Evolutionary conservation across 2,797 vertebrate species (phyloP), one percentile per base, ranked within the genome.

Genomic region (Harpagifer antarcticus): DNA sequence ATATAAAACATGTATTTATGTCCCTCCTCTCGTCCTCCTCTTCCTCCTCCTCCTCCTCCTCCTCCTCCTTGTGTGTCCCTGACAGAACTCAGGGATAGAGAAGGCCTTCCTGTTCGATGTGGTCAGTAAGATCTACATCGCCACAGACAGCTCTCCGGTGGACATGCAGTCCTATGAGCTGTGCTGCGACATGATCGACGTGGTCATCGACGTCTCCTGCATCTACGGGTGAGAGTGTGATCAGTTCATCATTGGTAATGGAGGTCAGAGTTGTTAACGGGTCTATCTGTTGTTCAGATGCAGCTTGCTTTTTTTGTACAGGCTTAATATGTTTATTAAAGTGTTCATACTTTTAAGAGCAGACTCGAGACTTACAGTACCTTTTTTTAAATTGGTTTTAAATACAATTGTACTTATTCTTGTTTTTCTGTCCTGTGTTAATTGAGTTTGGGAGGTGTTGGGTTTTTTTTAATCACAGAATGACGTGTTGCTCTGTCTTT

Each of bases 41-140:
- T n/a, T n/a, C n/a, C n/a, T n/a, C n/a, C n/a, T n/a, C n/a, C n/a
- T n/a, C n/a, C n/a, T n/a, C 33, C 1, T 3, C 12, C 31, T 19
- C 44, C 31, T 31, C 23, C 13, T 50, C 16, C 23, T 42, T 59
- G 9, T 4, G 62, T 1, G 48, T n/a, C 54, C 0, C 14, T 15
- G 3, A 43, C 85, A 99, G 98, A 99, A 99, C 96, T 99, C 98
- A 92, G 98, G 98, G 90, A 99, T 99, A 73, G 98, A 99, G 93
- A 99, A 99, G 89, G 98, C 98, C 82, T 99, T 99, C 85, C 94
- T 99, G 90, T 99, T 99, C 55, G 98, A 99, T n/a, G 98, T 99
- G 81, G 98, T 99, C 95, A 99, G 98, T 94, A 99, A 99, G 95
- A 99, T 99, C 95, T 99, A 99, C 96, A 99, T 99, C 19, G 98